Evolutionary conservation across 2,797 vertebrate genomes (phyloP), one percentile per base, ranked within the genome.

Genomic region (Smutsia temminckii): DNA sequence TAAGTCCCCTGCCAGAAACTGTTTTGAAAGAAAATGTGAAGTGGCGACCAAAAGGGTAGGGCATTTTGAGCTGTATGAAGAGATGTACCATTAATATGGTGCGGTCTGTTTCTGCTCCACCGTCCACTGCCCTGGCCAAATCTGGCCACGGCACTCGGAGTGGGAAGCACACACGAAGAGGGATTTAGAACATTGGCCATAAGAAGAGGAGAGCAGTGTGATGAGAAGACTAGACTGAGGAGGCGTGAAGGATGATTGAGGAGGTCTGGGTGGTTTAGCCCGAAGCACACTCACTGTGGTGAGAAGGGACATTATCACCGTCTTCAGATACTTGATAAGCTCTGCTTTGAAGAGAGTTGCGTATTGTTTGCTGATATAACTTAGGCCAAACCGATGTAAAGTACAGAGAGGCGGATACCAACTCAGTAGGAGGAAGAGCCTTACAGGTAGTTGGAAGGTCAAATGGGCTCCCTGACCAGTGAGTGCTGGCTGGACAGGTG

Each of bases 1-100:
- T 63, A 69, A 93, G 68, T 53, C 17, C 8, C 49, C 71, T 86
- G 23, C 55, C 16, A 46, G 57, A 92, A 71, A 75, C 16, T 18
- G 13, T 37, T 71, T 74, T 40, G 27, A 29, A 69, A 93, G 83
- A 66, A 49, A 64, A 79, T 40, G 23, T 61, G 88, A 89, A 25
- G 34, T 21, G 2, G 25, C 18, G 6, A 17, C 32, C 8, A 32
- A 12, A 42, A 78, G 32, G 9, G 8, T 20, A 29, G 17, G 23
- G 29, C 17, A 37, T 32, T 71, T 66, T 25, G 16, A 57, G 29
- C 25, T 23, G 3, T 25, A 18, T 3, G 14, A 49, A 55, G 40
- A 46, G 53, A 57, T 23, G 2, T 18, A 21, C 40, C 27, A 3
- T 25, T 16, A 14, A 27, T 27, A 17, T 6, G 10, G 34, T 0